These are phyloP conservation scores for Calephelis virginiensis DNA, from an alignment of 1,140 invertebrate species.

Conservation along the genomic window DNA sequence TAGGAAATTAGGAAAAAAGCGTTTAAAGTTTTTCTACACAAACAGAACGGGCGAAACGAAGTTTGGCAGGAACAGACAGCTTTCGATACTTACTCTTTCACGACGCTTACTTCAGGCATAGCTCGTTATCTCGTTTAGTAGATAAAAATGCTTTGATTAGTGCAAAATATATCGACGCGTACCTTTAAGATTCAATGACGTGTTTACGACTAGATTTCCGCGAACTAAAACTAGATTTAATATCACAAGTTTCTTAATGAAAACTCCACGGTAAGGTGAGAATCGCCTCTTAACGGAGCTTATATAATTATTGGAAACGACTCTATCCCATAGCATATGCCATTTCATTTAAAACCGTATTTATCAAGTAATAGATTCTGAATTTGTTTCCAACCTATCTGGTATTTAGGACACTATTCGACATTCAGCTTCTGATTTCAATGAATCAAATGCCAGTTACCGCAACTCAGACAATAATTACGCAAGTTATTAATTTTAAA, in stretches of 20 bases:
- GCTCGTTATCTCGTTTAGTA: too few relatives aligned
- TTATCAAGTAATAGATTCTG: not conserved
- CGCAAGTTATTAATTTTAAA: constrained; percentile 16
- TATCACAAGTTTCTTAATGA: constrained; percentile 12
- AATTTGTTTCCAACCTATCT: not conserved
- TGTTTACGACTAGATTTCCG: not conserved
- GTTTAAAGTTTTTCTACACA: too few relatives aligned
- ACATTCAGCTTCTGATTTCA: constrained; percentile 3
- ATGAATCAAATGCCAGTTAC: constrained; percentile 12
- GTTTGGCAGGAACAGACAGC: too few relatives aligned
- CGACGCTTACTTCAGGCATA: too few relatives aligned
- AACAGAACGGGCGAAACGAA: too few relatives aligned
- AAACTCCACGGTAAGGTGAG: constrained; percentile 11
- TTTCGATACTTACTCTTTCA: too few relatives aligned
- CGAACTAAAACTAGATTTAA: constrained; percentile 4
- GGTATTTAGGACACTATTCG: not conserved
- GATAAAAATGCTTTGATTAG: too few relatives aligned
- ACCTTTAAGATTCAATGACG: not conserved
- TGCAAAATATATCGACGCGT: too few relatives aligned
- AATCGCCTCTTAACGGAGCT: constrained; percentile 9
- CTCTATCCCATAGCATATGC: not conserved
- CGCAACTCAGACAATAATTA: constrained; percentile 14
- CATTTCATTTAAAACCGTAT: constrained; percentile 1
- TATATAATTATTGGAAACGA: constrained; percentile 8
- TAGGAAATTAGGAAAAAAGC: too few relatives aligned